These are phyloP conservation scores for Drosophila cyrtoloma DNA, from an alignment of 2,888 invertebrate genomes.

Conservation along the genomic window DNA sequence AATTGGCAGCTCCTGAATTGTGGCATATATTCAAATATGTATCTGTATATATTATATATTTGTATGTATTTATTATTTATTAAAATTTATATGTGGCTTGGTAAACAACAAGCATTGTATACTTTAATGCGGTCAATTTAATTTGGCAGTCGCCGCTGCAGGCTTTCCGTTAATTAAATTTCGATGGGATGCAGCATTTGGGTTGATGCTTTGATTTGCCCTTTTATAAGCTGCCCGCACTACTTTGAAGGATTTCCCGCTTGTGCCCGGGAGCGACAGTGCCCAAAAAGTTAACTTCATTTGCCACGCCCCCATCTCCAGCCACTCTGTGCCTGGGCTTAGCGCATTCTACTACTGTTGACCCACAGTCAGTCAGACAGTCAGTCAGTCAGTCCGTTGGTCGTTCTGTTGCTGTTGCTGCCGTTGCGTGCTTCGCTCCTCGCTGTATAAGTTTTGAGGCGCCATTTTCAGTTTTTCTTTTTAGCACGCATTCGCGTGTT, in stretches of 20 bases:
- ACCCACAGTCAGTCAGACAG: background rate
- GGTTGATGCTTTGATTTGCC: constrained; percentile 38
- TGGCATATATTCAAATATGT: constrained; percentile 7
- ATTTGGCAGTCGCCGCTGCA: constrained; percentile 15
- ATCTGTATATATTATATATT: background rate
- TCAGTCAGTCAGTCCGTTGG: background rate
- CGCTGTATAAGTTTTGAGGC: constrained; percentile 29
- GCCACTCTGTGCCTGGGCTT: background rate
- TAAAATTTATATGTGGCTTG: background rate
- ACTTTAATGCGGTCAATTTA: constrained; percentile 17
- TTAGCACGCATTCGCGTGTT: constrained; percentile 59
- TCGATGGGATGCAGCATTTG: constrained; percentile 23
- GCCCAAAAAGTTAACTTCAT: constrained; percentile 21
- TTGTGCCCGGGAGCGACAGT: constrained; percentile 14
- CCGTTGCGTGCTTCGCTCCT: constrained; percentile 3
- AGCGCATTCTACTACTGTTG: constrained; percentile 13
- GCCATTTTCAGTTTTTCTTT: constrained; percentile 52
- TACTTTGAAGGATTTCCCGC: constrained; percentile 18
- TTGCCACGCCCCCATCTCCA: background rate
- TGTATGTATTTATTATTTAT: background rate
- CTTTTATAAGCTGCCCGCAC: constrained; percentile 12
- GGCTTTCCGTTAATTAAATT: constrained; percentile 37
- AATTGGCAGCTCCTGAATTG: constrained; percentile 45
- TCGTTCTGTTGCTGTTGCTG: background rate
- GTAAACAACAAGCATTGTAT: background rate